Evolutionary conservation across 2,113 vertebrate species (phyloP), one percentile per base, ranked within the genome.

Genomic region (Dipodomys stephensi): DNA sequence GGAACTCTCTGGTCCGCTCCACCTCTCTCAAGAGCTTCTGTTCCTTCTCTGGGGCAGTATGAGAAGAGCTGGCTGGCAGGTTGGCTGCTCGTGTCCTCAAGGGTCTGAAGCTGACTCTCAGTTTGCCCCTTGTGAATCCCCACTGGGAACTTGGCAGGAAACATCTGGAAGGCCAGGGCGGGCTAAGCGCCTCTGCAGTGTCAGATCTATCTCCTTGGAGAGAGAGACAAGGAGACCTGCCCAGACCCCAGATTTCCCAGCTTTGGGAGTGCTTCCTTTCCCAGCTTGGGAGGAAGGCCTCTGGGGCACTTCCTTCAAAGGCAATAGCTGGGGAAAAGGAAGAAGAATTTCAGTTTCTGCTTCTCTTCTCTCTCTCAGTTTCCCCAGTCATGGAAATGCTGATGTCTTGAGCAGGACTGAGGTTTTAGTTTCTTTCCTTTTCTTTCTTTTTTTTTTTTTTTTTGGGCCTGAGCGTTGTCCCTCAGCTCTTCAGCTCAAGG

Each of bases 41-140:
- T 39, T 78, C 25, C 79, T 83, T 65, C 9, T 0, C 32, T 57
- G 72, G 53, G 53, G n/a, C 69, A 69, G 67, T 0, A 32, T n/a
- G 74, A 62, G 22, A 7, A 20, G 77, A 68, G 30, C 8, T 0
- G 0, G 35, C 15, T 44, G 90, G 12, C 32, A 49, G 28, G 32
- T 19, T 0, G 0, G 13, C 11, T 3, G 39, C 49, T 35, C 2
- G 0, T 65, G 39, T 60, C 39, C 35, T 64, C 4, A 0, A 27
- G 68, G 44, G 60, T 57, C 49, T 7, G 23, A 4, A 13, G 28
- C 8, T 0, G 65, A 19, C 64, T 30, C 69, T 30, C 1, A 6
- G 49, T 49, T n/a, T 35, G 23, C 44, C 28, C 0, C 1, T 0
- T 49, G 35, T 28, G 11, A 22, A 10, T 90, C 74, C 65, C 69